A percentile compares a stretch with the other conserved stretches of the same genome.
Conservation (phyloP, 1,140 invertebrate genomes). For the Zaprionus africanus region DNA sequence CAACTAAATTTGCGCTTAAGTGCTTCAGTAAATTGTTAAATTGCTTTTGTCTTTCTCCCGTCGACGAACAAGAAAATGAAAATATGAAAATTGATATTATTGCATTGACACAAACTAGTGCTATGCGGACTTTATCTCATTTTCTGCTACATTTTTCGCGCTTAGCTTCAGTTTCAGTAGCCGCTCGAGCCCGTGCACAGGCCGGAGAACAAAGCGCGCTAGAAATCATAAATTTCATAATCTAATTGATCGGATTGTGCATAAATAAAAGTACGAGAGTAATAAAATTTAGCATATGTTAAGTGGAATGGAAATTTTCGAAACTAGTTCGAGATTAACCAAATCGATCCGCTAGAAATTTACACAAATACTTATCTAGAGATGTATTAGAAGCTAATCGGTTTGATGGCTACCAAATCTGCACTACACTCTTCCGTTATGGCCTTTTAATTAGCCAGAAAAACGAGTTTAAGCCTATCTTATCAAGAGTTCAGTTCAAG, state of each 20-base stretch:
- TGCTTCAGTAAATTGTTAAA: conserved; percentile 81
- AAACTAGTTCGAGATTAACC: neutral
- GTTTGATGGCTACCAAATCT: neutral
- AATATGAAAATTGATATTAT: conserved; percentile 82
- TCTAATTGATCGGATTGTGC: conserved; percentile 39
- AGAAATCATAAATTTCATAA: conserved; percentile 44
- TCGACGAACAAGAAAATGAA: conserved; percentile 56
- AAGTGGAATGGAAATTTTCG: conserved; percentile 33
- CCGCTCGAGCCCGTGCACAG: conserved; percentile 22
- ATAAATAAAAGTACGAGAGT: neutral
- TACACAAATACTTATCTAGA: neutral
- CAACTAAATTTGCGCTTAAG: conserved; percentile 75
- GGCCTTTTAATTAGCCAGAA: neutral
- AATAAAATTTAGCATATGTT: conserved; percentile 28
- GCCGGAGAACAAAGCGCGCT: conserved; percentile 1
- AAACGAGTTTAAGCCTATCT: conserved; percentile 14
- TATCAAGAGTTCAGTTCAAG: conserved; percentile 14
- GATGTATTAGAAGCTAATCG: too few relatives aligned
- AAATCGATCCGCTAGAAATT: neutral
- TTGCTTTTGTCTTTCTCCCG: conserved; percentile 76
- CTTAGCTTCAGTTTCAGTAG: conserved; percentile 55
- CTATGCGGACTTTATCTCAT: conserved; percentile 65
- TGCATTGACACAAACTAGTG: conserved; percentile 65
- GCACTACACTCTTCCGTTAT: neutral
- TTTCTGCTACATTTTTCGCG: conserved; percentile 47